These are phyloP conservation scores for Pelagia noctiluca DNA, from an alignment of 30 jellyfish, hydroid and myxozoan genomes.

Conservation along the genomic window DNA sequence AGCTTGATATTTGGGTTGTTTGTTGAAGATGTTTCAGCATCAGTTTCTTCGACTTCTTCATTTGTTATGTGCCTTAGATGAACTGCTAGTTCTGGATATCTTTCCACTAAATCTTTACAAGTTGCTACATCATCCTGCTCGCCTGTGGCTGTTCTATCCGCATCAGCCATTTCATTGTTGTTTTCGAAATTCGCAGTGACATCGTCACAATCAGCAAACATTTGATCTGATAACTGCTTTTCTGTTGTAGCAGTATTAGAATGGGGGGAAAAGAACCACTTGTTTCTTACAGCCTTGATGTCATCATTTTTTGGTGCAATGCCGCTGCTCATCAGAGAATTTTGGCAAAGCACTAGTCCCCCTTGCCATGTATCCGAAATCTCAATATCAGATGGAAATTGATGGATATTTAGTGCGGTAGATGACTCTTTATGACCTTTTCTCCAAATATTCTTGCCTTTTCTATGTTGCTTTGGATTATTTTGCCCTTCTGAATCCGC, in stretches of 20 bases:
- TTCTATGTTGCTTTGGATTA: slow-evolving; percentile 27
- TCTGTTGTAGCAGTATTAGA: slow-evolving; percentile 15
- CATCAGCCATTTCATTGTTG: neutral
- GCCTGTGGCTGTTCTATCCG: neutral
- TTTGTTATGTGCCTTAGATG: slow-evolving; percentile 30
- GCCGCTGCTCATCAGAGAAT: neutral
- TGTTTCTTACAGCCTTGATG: neutral
- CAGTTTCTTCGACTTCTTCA: slow-evolving; percentile 5
- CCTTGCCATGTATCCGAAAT: slow-evolving; percentile 29
- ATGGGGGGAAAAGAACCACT: slow-evolving; percentile 38
- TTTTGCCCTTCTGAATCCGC: slow-evolving; percentile 49
- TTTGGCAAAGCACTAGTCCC: slow-evolving; percentile 5
- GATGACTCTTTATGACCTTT: slow-evolving; percentile 29
- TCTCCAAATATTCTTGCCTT: slow-evolving; percentile 24
- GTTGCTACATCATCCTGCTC: neutral
- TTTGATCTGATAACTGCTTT: slow-evolving; percentile 12
- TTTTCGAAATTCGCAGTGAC: neutral
- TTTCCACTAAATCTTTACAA: slow-evolving; percentile 9
- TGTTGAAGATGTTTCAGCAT: neutral
- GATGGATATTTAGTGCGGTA: neutral
- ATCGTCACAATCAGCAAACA: slow-evolving; percentile 18
- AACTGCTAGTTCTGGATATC: slow-evolving; percentile 24
- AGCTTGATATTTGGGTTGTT: neutral
- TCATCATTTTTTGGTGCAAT: slow-evolving; percentile 6
- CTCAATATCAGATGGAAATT: slow-evolving; percentile 9